Base-by-base conservation (phyloP, 2,113 vertebrate genomes). In the Anoura caudifer region DNA sequence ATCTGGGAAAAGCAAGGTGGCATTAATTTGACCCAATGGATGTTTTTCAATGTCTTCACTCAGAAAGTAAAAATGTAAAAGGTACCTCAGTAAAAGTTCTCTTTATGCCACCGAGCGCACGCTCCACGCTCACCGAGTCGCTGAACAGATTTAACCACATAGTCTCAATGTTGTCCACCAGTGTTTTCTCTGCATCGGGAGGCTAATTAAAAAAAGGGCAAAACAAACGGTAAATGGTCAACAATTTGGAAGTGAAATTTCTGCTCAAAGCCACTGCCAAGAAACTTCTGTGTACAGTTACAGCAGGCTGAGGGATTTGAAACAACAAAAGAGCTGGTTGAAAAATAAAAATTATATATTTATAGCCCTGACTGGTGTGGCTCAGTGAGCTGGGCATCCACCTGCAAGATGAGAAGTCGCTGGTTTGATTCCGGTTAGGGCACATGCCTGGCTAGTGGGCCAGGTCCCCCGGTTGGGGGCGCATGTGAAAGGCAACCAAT, bases 11-110 rank as follows among this genome's bases (percentile, higher is more conserved):
- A 94, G 69, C 5, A 82, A 28, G 50, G 67, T 4, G 2, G 7
- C 2, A 0, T 20, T 7, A 10, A 4, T 13, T 69, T 10, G 65
- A 26, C 50, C 50, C 9, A 11, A 0, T 5, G 52, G 45, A 3
- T 5, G 24, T 31, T 24, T 73, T 54, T 70, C 12, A 13, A 0
- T 2, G 1, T 9, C 84, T n/a, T 12, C 9, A 54, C 47, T 41
- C 5, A 7, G 54, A 26, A 50, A 95, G 90, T 95, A 99, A 33
- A 17, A 11, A 14, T 1, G 2, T 0, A 1, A 14, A 70, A n/a
- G 93, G 93, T 97, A 99, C 99, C 99, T 99, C 97, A 7, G 98
- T 98, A 97, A 99, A 99, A 15, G 98, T 98, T 85, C 97, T 99
- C 98, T 99, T 99, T 50, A 99, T 98, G 80, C 98, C 97, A 75